Base-by-base conservation (phyloP, 2,888 invertebrate genomes). In the Dinocampus coccinellae region DNA sequence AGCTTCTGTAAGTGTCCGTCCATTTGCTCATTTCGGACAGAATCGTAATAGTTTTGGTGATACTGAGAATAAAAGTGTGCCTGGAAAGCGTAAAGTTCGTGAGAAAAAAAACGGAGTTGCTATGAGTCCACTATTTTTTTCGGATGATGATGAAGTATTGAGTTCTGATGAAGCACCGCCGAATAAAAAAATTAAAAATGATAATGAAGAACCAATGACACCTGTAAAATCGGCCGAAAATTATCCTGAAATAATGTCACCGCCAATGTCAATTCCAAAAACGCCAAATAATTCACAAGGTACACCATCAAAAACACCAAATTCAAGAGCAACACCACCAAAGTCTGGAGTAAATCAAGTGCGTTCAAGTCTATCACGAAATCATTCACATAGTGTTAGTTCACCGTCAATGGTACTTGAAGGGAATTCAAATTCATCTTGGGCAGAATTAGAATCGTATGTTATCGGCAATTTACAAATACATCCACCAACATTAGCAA, bases 391-490 rank as follows among this genome's bases (percentile, higher is more conserved):
- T 58, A 70, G 68, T 26, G 62, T 66, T 3, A 75, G 70, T 20
- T 69, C 75, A 11, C 76, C 79, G 6, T 76, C 77, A 42, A 73
- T 72, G 9, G 69, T 83, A 13, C 53, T 78, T 33, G 87, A 87
- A 58, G 83, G 85, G 1, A 86, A 87, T 77, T 87, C 87, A 0
- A 96, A 95, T 88, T 96, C 96, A 64, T 95, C 95, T 70, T 97
- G 97, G 97, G 94, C 94, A 0, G 96, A 96, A 88, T 91, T 97
- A 90, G 95, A 96, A 86, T 93, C 93, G 0, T 94, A 94, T 80
- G 93, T 97, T 72, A 96, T 97, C 79, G 97, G 97, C 79, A 94
- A 92, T 36, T 95, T 97, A 78, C 95, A 96, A 83, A 93, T 98
- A 79, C 93, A 94, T 86, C 99, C 99, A 7, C 93, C 97, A 1